phyloP scores from a whole-genome alignment of 2,113 vertebrate species.

The Cephalopholis sonnerati region DNA sequence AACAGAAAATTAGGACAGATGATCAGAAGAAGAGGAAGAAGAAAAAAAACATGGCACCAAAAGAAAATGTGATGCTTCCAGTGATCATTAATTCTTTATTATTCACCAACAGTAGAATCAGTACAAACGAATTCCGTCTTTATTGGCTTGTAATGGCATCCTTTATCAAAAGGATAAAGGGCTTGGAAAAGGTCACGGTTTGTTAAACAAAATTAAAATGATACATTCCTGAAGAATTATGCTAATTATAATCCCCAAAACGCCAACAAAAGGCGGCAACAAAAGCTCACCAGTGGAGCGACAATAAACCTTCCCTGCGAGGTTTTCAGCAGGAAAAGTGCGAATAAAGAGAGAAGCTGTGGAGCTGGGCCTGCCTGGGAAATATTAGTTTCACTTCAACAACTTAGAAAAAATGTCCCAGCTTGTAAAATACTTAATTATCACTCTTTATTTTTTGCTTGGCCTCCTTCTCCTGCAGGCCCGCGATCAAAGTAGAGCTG shows the following conservation, averaged over 20 bases:
- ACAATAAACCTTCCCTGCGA: slow-evolving; percentile 69
- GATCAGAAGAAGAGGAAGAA: neutral
- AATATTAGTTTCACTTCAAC: slow-evolving; percentile 60
- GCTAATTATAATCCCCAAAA: slow-evolving; percentile 81
- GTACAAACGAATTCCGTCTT: slow-evolving; percentile 64
- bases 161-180: slow-evolving; percentile 63
- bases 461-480: slow-evolving; percentile 37
- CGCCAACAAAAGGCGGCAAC: slow-evolving; percentile 73
- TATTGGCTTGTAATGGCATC: slow-evolving; percentile 71
- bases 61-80: slow-evolving; percentile 37
- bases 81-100: slow-evolving; percentile 66
- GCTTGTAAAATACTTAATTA: slow-evolving; percentile 60
- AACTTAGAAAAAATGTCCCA: slow-evolving; percentile 42
- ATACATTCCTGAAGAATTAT: slow-evolving; percentile 82
- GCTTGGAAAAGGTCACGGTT: slow-evolving; percentile 72
- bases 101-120: slow-evolving; percentile 58
- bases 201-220: slow-evolving; percentile 80
- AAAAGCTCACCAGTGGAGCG: slow-evolving; percentile 70
- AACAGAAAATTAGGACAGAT: neutral
- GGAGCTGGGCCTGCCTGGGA: slow-evolving; percentile 33
- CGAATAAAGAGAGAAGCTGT: slow-evolving; percentile 39
- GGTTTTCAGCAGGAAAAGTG: slow-evolving; percentile 46
- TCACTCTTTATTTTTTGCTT: slow-evolving; percentile 10
- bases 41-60: slow-evolving; percentile 5
- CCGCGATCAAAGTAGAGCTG: neutral